A percentile compares a stretch with the other conserved stretches of the same genome.
These are phyloP conservation scores for Trachemys scripta DNA, from an alignment of 2,113 vertebrate species.

Conservation along the genomic window DNA sequence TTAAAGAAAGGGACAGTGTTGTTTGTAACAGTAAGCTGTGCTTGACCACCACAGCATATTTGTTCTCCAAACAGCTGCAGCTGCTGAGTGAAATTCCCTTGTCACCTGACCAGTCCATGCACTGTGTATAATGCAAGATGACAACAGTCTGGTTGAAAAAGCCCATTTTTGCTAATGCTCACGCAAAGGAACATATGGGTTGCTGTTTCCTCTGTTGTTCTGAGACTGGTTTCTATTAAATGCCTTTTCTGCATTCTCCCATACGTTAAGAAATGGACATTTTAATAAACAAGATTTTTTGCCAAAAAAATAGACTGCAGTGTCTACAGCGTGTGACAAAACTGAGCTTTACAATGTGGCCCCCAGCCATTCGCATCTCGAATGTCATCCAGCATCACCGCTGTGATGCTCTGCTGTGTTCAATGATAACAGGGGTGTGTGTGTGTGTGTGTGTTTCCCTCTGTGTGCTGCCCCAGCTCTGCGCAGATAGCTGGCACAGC, in stretches of 20 bases:
- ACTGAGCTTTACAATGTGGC: background rate
- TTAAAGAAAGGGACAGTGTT: background rate
- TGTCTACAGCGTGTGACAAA: background rate
- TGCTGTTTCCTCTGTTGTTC: constrained; percentile 6
- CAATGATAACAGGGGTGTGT: too few relatives aligned
- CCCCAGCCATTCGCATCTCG: background rate
- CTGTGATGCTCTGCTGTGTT: too few relatives aligned
- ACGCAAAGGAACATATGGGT: background rate
- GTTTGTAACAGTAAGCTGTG: constrained; percentile 7
- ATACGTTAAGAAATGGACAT: background rate
- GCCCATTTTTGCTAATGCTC: background rate
- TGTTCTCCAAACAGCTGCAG: constrained; percentile 26
- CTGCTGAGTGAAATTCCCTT: constrained; percentile 10
- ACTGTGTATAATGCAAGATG: constrained; percentile 26
- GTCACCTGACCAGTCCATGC: background rate
- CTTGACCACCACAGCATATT: background rate
- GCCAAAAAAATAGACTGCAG: background rate
- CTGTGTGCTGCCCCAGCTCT: too few relatives aligned
- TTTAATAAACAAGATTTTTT: background rate
- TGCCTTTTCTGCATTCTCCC: constrained; percentile 9
- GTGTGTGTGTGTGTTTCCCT: too few relatives aligned
- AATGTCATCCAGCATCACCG: too few relatives aligned
- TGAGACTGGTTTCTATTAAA: constrained; percentile 21
- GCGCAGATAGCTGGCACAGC: too few relatives aligned
- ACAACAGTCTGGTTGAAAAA: constrained; percentile 40